Conservation (phyloP, 2,888 invertebrate genomes). For the Congeria kusceri region DNA sequence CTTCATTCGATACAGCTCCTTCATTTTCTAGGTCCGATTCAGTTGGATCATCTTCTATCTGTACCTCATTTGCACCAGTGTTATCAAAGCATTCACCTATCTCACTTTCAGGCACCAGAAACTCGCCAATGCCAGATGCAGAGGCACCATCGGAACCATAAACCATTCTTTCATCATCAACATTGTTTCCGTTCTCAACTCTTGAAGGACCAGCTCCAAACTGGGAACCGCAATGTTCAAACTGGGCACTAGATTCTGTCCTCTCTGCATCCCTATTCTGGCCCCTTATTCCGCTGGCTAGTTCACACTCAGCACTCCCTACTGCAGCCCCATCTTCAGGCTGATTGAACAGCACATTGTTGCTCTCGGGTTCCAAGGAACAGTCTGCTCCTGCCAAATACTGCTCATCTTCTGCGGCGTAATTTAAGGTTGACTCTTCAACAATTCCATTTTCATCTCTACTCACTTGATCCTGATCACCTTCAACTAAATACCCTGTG, state of each 20-base stretch:
- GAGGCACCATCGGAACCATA: slow-evolving; percentile 19
- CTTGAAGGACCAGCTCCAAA: slow-evolving; percentile 1
- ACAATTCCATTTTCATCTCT: background rate
- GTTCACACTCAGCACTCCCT: slow-evolving; percentile 17
- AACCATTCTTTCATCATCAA: slow-evolving; percentile 1
- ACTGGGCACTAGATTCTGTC: slow-evolving; percentile 45
- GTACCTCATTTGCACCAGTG: slow-evolving; percentile 4
- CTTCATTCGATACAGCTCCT: background rate
- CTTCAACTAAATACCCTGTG: slow-evolving; percentile 21
- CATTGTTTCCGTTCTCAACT: slow-evolving; percentile 8
- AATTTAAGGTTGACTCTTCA: slow-evolving; percentile 9
- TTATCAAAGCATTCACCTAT: slow-evolving; percentile 17
- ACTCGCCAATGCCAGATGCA: slow-evolving; percentile 28
- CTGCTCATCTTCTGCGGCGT: slow-evolving; percentile 62
- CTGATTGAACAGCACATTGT: background rate
- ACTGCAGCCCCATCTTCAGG: slow-evolving; percentile 10
- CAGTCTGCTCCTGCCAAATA: slow-evolving; percentile 27
- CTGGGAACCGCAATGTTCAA: slow-evolving; percentile 8
- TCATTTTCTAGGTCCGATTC: slow-evolving; percentile 46
- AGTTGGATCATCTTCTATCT: slow-evolving; percentile 46
- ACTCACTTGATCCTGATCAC: slow-evolving; percentile 18
- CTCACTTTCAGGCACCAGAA: slow-evolving; percentile 44
- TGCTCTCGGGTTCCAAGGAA: slow-evolving; percentile 51
- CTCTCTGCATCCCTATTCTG: slow-evolving; percentile 16
- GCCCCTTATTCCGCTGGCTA: background rate